Evolutionary conservation across 2,888 invertebrate genomes (phyloP).

Genomic region (Meiosimyza platycephala): DNA sequence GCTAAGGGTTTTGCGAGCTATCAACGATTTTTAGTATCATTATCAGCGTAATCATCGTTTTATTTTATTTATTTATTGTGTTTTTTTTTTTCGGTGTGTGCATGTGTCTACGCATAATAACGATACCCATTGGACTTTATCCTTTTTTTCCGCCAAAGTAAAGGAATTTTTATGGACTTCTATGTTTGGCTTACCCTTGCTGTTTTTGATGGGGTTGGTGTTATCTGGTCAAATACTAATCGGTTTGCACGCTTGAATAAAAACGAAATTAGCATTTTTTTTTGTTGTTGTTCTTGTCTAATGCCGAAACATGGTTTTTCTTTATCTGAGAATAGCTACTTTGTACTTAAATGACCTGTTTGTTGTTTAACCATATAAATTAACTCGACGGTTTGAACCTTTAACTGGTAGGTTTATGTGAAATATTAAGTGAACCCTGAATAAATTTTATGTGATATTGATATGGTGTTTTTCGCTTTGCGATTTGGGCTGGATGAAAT

Average conservation of each 20-base stretch:
- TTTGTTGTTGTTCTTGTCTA: background rate
- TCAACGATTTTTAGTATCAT: constrained; percentile 46
- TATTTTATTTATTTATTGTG: constrained; percentile 39
- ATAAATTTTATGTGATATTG: constrained; percentile 27
- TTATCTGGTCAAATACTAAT: constrained; percentile 52
- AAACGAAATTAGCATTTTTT: constrained; percentile 49
- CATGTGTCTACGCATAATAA: constrained; percentile 42
- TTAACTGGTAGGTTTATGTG: constrained; percentile 11
- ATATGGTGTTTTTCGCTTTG: background rate
- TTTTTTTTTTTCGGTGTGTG: constrained; percentile 31
- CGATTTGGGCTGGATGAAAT: too few relatives aligned
- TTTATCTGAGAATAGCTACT: background rate
- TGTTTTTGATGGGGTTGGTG: constrained; percentile 26
- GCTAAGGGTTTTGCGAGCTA: constrained; percentile 32
- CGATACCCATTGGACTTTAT: background rate
- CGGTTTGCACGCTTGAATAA: constrained; percentile 64
- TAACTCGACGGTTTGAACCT: constrained; percentile 24
- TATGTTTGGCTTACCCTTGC: background rate
- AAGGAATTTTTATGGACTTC: background rate
- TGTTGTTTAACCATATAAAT: constrained; percentile 32
- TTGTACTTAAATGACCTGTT: constrained; percentile 19
- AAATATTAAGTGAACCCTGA: constrained; percentile 14
- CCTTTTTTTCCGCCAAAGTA: background rate
- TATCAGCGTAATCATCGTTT: constrained; percentile 52
- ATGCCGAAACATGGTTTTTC: background rate